phyloP scores from a whole-genome alignment of 2,888 invertebrate species.

The Liopterus haemorrhoidalis region DNA sequence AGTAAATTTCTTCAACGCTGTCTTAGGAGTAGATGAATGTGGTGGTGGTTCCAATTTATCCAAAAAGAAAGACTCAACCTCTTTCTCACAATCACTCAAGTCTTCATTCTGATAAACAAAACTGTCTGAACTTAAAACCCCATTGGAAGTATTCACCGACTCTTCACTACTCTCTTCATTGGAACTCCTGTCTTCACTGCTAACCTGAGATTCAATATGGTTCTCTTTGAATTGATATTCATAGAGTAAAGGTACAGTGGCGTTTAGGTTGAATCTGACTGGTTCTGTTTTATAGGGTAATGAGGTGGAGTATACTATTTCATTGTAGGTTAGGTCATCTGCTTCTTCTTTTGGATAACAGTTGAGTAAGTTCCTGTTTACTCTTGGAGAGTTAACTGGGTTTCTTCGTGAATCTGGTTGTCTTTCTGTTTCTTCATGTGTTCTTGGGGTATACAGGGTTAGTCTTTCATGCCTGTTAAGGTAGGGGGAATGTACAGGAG shows the following conservation, averaged over 20 bases:
- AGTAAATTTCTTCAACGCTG: too few relatives aligned
- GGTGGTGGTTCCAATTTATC: conserved; percentile 39
- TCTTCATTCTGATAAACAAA: conserved; percentile 18
- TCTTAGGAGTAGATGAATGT: conserved; percentile 47
- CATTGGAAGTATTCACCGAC: conserved; percentile 15
- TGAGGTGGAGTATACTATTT: too few relatives aligned
- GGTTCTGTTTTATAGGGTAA: too few relatives aligned
- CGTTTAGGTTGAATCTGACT: too few relatives aligned
- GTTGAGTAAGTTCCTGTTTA: conserved; percentile 41
- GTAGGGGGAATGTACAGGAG: conserved; percentile 11
- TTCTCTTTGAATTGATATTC: conserved; percentile 20
- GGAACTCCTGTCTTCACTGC: conserved; percentile 1
- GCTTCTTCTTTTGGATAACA: conserved; percentile 15
- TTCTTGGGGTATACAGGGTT: conserved; percentile 10
- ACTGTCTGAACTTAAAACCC: conserved; percentile 16
- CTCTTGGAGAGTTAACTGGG: conserved; percentile 36
- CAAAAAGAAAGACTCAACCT: conserved; percentile 41
- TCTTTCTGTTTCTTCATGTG: conserved; percentile 3
- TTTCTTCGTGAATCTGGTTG: conserved; percentile 4
- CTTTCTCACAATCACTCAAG: conserved; percentile 42
- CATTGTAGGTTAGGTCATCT: conserved; percentile 12
- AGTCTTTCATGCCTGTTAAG: conserved; percentile 11
- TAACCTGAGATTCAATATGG: conserved; percentile 13
- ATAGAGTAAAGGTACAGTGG: conserved; percentile 19
- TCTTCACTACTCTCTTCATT: conserved; percentile 12